These are phyloP conservation scores for Drosophila virilis DNA, from an alignment of 1,140 invertebrate genomes.

Conservation along the genomic window DNA sequence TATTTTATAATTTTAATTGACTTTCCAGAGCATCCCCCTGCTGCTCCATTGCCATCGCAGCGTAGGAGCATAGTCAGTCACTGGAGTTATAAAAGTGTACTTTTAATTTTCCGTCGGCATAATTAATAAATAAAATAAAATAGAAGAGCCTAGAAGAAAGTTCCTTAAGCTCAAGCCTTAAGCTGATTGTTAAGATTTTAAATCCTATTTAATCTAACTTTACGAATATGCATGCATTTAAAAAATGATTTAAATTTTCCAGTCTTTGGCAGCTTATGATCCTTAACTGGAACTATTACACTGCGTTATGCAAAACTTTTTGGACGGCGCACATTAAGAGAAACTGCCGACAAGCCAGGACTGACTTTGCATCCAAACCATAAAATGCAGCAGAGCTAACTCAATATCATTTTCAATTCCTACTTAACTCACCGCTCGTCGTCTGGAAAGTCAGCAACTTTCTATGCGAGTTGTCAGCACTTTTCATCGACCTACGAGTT, in stretches of 20 bases:
- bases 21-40: too few species aligned
- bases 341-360: slow-evolving; percentile 11
- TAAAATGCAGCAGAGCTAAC: slow-evolving; percentile 39
- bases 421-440: slow-evolving; percentile 25
- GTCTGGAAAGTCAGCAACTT: slow-evolving; percentile 59
- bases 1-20: too few species aligned
- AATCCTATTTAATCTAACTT: not conserved
- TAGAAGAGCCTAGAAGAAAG: too few species aligned
- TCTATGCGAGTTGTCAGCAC: slow-evolving; percentile 53
- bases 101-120: too few species aligned
- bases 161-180: too few species aligned
- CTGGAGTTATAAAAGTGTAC: too few species aligned
- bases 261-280: slow-evolving; percentile 16
- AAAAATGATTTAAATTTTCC: not conserved
- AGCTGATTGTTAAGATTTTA: too few species aligned
- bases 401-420: slow-evolving; percentile 46
- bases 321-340: slow-evolving; percentile 18
- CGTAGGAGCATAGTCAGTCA: too few species aligned
- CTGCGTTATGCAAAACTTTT: slow-evolving; percentile 44
- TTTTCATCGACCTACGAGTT: slow-evolving; percentile 48
- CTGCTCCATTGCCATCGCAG: too few species aligned
- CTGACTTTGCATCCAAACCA: slow-evolving; percentile 29
- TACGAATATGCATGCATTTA: slow-evolving; percentile 7
- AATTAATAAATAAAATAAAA: too few species aligned
- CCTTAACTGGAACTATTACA: slow-evolving; percentile 23